Evolutionary conservation across 2,797 vertebrate species (phyloP).

Genomic region (Spatula clypeata): DNA sequence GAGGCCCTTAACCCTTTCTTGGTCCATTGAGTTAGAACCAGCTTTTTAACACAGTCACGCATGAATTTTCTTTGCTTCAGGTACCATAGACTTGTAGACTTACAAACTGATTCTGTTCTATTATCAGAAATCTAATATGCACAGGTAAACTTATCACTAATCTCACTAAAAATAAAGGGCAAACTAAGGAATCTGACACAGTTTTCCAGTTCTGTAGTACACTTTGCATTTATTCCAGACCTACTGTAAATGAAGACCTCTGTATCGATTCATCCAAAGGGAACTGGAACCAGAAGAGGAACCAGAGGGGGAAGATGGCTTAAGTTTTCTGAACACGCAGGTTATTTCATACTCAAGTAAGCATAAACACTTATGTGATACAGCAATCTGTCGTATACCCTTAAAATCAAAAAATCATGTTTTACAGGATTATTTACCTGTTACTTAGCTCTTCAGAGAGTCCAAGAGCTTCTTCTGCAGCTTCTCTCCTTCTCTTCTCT

Average conservation of each 20-base stretch:
- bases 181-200: neutral
- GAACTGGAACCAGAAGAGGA: neutral
- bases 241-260: neutral
- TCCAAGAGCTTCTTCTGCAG: conserved; percentile 88
- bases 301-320: neutral
- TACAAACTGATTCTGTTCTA: neutral
- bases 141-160: neutral
- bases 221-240: neutral
- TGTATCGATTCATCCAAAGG: neutral
- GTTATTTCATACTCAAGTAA: neutral
- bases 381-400: neutral
- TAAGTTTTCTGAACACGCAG: neutral
- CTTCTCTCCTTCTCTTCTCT: conserved; percentile 86
- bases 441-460: conserved; percentile 83
- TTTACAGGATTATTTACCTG: conserved; percentile 78
- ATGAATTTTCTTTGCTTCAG: neutral
- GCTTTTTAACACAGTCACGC: neutral
- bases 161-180: neutral
- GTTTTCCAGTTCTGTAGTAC: neutral
- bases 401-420: neutral
- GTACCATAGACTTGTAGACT: neutral
- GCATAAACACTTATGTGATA: neutral
- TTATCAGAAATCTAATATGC: neutral
- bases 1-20: neutral
- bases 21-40: neutral